Conservation (phyloP, 2,797 vertebrate genomes). For the Acipenser transmontanus region DNA sequence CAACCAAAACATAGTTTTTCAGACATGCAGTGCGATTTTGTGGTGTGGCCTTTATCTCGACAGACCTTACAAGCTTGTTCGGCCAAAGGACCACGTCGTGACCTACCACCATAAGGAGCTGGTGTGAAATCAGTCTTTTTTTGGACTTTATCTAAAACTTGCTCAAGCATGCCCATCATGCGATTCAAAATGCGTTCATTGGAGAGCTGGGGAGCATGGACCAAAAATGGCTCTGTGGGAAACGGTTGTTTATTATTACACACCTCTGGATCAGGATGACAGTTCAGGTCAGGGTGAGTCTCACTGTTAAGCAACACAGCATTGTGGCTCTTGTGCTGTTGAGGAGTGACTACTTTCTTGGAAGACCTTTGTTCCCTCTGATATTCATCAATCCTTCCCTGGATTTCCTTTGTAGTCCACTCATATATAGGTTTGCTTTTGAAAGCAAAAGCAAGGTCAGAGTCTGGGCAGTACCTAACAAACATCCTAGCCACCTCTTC, state of each 20-base stretch:
- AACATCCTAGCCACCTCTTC: background rate
- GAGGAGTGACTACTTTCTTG: background rate
- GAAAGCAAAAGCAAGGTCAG: background rate
- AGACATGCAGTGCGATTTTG: background rate
- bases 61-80: background rate
- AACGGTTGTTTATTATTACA: background rate
- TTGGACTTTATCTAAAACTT: background rate
- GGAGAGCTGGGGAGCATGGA: background rate
- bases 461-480: background rate
- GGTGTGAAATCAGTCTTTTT: background rate
- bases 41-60: background rate
- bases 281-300: background rate
- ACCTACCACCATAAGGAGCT: background rate
- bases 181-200: background rate
- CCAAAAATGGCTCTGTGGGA: background rate
- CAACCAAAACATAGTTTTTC: background rate
- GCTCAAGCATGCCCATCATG: slow-evolving; percentile 2
- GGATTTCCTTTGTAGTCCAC: slow-evolving; percentile 2
- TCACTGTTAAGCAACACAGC: background rate
- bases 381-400: slow-evolving; percentile 8
- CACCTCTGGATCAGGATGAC: background rate
- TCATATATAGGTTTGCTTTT: background rate
- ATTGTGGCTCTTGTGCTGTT: background rate
- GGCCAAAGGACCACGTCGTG: background rate
- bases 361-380: background rate